Base-by-base conservation (phyloP, 2,888 invertebrate species). In the Leucania comma region DNA sequence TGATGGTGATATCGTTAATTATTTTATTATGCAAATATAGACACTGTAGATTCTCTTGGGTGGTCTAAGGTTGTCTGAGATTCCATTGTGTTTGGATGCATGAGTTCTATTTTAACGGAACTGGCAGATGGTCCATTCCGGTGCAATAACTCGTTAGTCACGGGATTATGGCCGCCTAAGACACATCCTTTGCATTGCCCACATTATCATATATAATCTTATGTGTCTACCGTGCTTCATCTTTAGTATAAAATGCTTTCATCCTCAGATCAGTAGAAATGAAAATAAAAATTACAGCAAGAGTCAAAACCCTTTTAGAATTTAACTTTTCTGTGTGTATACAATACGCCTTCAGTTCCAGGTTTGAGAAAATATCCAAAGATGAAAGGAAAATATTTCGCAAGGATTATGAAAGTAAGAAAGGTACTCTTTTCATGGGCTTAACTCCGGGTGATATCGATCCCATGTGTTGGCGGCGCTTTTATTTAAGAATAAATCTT, bases 71-170 rank as follows among this genome's bases (percentile, higher is more conserved):
- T 35, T 38, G 24, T 35, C 26, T 35, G 10, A 38, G 51, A 68
- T 76, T 53, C 24, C 20, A 24, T n/a, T 51, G n/a, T 51, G 22
- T 76, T 3, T 46, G 57, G 57, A 76, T 46, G 56, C 32, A 66
- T 29, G 76, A 76, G 57, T 76, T 46, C 51, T 67, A 68, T 68
- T 51, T 76, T 58, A 46, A 35, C 57, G 51, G 53, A 53, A 58
- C 22, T 46, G n/a, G 77, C 46, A 76, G 51, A 76, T 76, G 46
- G 57, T 53, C 26, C 68, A 75, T 72, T 57, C 26, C 51, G 58
- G 12, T 38, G 72, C 58, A 76, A 29, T 48, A 76, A 29, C 51
- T 72, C 51, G 35, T 72, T 58, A 58, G 50, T 58, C 68, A 72
- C 22, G 24, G 68, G 53, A 76, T 72, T 58, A 53, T 38, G 12